Base-by-base conservation (phyloP, 2,113 vertebrate species). In the Nibea albiflora region DNA sequence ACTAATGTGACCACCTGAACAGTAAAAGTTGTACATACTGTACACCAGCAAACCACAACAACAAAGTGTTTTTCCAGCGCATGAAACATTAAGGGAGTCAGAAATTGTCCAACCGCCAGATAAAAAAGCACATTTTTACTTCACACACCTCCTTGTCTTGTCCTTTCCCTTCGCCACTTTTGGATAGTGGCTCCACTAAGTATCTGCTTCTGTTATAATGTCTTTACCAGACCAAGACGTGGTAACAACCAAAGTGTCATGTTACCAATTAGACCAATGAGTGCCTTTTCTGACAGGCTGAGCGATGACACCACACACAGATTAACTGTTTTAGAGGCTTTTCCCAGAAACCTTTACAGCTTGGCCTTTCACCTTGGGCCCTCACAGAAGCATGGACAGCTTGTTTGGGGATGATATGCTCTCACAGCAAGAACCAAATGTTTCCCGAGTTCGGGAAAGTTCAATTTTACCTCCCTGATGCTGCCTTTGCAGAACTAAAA, bases 231-330 rank as follows among this genome's bases (percentile, higher is more conserved):
- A 83, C 85, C 42, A 50, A 46, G 65, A 67, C 39, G 58, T 61
- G 15, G 81, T 69, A 81, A 89, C 85, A 85, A 61, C 63, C 24
- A 47, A 86, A 82, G 90, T 67, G 73, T 94, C 85, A 28, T 10
- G 61, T 94, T 91, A 92, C 92, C 93, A 94, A 93, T 94, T 94
- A 94, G 91, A 77, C 73, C 54, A 14, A 70, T 4, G 64, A 70
- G 65, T 42, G 56, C 69, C 75, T 54, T 75, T 62, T 71, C 83
- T 87, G 78, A 88, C 83, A 87, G 84, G 64, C 81, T 81, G 65
- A 78, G 77, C 35, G 64, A 84, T 69, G 83, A 88, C 92, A 87
- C 85, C 80, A 88, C 89, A 84, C 80, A 77, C 89, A 90, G 76
- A 91, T 86, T 2, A 87, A 83, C 88, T 84, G 72, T 92, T 94